Evolutionary conservation across 1,140 invertebrate species (phyloP), one percentile per base, ranked within the genome.

Genomic region (Druon quercuslanigerum): DNA sequence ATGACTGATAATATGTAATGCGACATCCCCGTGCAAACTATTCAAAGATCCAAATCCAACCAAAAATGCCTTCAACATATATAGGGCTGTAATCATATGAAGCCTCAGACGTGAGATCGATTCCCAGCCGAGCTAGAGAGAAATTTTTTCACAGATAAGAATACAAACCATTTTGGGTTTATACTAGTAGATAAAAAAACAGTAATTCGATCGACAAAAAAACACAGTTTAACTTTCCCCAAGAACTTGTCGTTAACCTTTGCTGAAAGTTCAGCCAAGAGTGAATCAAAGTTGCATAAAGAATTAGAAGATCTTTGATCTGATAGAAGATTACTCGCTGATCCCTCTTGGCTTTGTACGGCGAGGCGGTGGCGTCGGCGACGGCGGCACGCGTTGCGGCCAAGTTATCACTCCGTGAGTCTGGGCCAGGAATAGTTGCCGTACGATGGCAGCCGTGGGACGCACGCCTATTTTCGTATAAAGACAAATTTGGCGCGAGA

Each of bases 401-500:
- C 72, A 78, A 77, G 78, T 80, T 80, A 81, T 82, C 80, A 54
- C 72, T 76, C 74, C 74, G 74, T 46, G 71, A 71, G 76, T 77
- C 71, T 73, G 74, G 80, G 79, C 82, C 86, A 88, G 86, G 84
- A 84, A 86, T 83, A 85, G 73, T 79, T 79, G 80, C 79, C 77
- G 84, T 80, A 83, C 82, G 80, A 81, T 77, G 80, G 83, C 81
- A 85, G 82, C 82, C 82, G 82, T 86, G 82, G 83, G 83, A 86
- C 82, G 84, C 80, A 79, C 81, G 75, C 93, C 93, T 95, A 95
- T 95, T 95, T 92, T 95, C 92, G 93, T 93, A 94, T 94, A 94
- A 94, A 95, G 94, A 95, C 94, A 94, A 95, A 95, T 95, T 95
- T 94, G 94, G 94, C 92, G 92, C 92, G 92, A 92, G 93, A 92